Evolutionary conservation across 2,797 vertebrate genomes (phyloP).

Genomic region (Tauraco hartlaubi): DNA sequence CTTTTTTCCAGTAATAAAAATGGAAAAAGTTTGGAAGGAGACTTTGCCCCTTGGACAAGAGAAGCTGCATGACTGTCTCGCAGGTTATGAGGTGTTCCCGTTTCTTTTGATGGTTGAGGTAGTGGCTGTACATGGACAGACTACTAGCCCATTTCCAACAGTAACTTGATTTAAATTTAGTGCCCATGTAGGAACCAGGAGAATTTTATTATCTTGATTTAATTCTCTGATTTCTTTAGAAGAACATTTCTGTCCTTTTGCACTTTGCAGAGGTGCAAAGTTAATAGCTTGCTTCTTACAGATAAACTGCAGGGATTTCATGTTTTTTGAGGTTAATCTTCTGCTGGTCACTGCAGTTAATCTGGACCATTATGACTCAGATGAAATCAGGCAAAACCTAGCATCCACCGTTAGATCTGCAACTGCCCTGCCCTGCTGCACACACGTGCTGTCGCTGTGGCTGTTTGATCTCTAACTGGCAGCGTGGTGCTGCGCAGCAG

Average conservation of each 20-base stretch:
- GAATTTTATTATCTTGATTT: conserved; percentile 11
- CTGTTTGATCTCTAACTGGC: not conserved
- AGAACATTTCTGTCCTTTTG: conserved; percentile 1
- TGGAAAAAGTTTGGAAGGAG: not conserved
- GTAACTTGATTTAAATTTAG: conserved; percentile 1
- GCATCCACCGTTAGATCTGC: not conserved
- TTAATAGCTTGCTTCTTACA: conserved; percentile 4
- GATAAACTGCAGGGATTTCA: not conserved
- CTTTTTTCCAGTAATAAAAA: not conserved
- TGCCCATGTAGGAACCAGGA: not conserved
- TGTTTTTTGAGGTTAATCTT: not conserved
- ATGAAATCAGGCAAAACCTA: not conserved
- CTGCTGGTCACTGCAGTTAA: not conserved
- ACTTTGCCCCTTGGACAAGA: not conserved
- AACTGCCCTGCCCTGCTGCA: not conserved
- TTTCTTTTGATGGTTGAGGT: not conserved
- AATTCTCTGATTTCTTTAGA: conserved; percentile 32
- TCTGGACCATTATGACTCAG: not conserved
- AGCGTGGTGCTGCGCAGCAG: not conserved
- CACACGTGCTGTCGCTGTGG: not conserved
- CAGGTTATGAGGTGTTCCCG: not conserved
- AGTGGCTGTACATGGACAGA: not conserved
- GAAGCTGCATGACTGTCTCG: not conserved
- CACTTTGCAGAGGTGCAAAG: conserved; percentile 5
- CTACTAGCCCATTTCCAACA: not conserved